Evolutionary conservation across 2,797 vertebrate genomes (phyloP), one percentile per base, ranked within the genome.

Genomic region (Dipus sagitta): DNA sequence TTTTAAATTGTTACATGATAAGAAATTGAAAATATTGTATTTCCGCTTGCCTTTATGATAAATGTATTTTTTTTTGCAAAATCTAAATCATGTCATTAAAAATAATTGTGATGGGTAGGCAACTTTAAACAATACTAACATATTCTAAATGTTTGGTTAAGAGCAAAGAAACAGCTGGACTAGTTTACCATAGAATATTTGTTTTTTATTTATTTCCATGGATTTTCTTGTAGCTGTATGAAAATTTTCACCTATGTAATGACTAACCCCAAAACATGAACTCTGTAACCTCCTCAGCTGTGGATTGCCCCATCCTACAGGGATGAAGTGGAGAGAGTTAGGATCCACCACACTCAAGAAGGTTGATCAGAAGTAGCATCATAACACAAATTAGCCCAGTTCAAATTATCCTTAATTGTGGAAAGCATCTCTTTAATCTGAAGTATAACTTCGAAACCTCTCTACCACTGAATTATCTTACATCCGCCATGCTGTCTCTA

Each of bases 161-260:
- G 14, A 2, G 9, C 6, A 79, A 58, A 79, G 18, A 77, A 83
- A 79, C 17, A 85, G 20, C n/a, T 90, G 13, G 47, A 52, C 62
- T 34, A 72, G 42, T 8, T 68, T 81, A 47, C 4, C 75, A 12
- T 24, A 67, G 34, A 81, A 17, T 83, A 83, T 88, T 86, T 54
- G 2, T 11, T 94, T 94, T 91, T 54, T 7, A 14, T 72, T 91
- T 17, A 84, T 65, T 93, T 72, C 52, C 71, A 64, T 81, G 52
- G 74, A 24, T 83, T 1, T 83, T 83, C 21, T 79, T 60, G 2
- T n/a, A 68, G 6, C 23, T 62, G 3, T 9, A 17, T 60, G 13
- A 86, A 85, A 65, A 18, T 85, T 10, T 17, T 4, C n/a, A 32
- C 58, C 34, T 92, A 34, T 86, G 67, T 76, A 71, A 65, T 21